These are phyloP conservation scores for Chymomyza procnemis DNA, from an alignment of 2,888 invertebrate species.

Conservation along the genomic window DNA sequence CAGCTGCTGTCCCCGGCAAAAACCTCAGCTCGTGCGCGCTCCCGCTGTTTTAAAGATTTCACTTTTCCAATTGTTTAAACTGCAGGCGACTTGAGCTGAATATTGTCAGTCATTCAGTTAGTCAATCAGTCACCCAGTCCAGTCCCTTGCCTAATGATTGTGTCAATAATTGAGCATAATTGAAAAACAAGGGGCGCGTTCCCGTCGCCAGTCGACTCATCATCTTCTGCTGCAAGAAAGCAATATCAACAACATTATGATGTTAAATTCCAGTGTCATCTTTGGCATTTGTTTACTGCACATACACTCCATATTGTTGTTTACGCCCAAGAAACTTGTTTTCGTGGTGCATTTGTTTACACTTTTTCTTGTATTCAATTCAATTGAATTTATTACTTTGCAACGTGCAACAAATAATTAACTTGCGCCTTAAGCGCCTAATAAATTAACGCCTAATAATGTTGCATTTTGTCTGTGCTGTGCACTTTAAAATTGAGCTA, in stretches of 20 bases:
- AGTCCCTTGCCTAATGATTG: slow-evolving; percentile 60
- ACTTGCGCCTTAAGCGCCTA: slow-evolving; percentile 22
- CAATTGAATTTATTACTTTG: slow-evolving; percentile 37
- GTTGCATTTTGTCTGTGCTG: not conserved
- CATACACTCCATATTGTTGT: not conserved
- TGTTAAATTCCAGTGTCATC: not conserved
- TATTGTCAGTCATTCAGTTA: slow-evolving; percentile 29
- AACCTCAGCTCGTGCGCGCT: slow-evolving; percentile 52
- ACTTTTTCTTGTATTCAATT: slow-evolving; percentile 35
- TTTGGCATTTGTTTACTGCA: not conserved
- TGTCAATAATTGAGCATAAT: slow-evolving; percentile 72
- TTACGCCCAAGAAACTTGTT: slow-evolving; percentile 25
- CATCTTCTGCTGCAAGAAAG: slow-evolving; percentile 13
- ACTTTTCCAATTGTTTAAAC: slow-evolving; percentile 43
- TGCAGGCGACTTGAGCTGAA: not conserved
- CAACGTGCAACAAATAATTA: slow-evolving; percentile 34
- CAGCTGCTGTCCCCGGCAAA: slow-evolving; percentile 1
- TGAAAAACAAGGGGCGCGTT: slow-evolving; percentile 59
- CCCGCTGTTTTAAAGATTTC: slow-evolving; percentile 68
- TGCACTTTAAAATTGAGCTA: not conserved
- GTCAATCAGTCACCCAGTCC: not conserved
- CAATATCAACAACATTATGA: slow-evolving; percentile 15
- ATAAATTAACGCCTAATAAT: slow-evolving; percentile 15
- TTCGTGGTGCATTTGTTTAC: slow-evolving; percentile 57
- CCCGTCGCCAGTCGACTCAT: slow-evolving; percentile 40